Evolutionary conservation across 2,113 vertebrate species (phyloP).

Genomic region (Eubucco bourcierii): DNA sequence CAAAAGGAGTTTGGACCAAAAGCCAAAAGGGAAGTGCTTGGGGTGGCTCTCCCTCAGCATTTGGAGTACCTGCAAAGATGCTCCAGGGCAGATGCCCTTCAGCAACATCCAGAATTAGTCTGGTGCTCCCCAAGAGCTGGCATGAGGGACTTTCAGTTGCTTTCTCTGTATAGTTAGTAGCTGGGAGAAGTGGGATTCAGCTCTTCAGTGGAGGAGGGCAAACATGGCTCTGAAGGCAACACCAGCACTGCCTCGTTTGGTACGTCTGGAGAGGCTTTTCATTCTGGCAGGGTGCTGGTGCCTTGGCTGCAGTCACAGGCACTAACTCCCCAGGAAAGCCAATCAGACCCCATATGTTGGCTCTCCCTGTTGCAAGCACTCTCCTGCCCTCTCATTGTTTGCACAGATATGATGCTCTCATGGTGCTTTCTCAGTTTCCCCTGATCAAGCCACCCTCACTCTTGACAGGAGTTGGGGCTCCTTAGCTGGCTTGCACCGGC

Average conservation of each 20-base stretch:
- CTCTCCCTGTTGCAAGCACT: background rate
- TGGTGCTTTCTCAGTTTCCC: background rate
- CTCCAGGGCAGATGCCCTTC: background rate
- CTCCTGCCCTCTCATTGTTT: background rate
- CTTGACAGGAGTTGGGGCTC: accelerated
- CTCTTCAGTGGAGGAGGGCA: background rate
- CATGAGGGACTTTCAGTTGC: background rate
- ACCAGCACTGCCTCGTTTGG: background rate
- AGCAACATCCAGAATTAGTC: background rate
- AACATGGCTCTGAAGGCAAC: background rate
- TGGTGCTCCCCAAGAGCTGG: background rate
- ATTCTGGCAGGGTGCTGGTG: background rate
- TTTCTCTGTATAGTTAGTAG: background rate
- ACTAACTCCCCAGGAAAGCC: background rate
- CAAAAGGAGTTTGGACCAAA: accelerated
- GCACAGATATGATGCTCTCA: background rate
- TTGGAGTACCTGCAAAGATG: background rate
- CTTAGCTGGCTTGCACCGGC: background rate
- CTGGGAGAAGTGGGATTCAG: background rate
- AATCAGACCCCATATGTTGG: background rate
- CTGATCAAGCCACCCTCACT: background rate
- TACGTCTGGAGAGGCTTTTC: background rate
- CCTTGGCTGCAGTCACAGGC: background rate
- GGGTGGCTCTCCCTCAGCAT: accelerated
- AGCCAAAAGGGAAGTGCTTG: background rate